A percentile compares a stretch with the other conserved stretches of the same genome.
Conservation (phyloP, 2,797 vertebrate species). For the Saxicola maurus region DNA sequence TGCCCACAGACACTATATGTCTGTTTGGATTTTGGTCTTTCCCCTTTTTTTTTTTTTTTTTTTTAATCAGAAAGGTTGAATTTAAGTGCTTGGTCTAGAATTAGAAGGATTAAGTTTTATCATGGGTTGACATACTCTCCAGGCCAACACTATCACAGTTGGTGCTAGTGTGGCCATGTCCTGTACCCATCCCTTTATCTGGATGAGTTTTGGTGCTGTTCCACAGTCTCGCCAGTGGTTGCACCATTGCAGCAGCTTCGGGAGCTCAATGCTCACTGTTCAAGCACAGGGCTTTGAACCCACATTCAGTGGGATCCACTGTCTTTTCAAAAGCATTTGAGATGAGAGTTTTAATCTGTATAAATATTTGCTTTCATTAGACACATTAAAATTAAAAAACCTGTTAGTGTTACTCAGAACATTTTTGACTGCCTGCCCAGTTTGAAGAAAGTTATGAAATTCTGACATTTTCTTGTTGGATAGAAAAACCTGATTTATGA, state of each 20-base stretch:
- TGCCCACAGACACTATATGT: not conserved
- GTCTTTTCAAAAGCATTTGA: not conserved
- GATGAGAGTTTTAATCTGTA: not conserved
- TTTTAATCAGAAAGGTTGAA: not conserved
- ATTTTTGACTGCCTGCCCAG: not conserved
- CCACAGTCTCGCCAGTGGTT: not conserved
- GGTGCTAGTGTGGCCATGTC: rapidly evolving
- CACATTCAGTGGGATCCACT: not conserved
- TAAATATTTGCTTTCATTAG: not conserved
- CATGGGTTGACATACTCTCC: not conserved
- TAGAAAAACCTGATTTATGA: slow-evolving; percentile 6
- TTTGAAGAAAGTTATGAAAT: not conserved
- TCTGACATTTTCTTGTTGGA: slow-evolving; percentile 1
- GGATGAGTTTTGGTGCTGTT: not conserved
- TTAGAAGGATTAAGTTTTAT: not conserved
- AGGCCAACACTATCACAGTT: not conserved
- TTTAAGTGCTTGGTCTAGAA: not conserved
- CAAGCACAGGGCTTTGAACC: not conserved
- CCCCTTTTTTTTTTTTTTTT: no score
- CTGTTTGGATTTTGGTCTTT: not conserved
- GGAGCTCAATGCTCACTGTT: rapidly evolving
- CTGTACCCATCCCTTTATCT: not conserved
- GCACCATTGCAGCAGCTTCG: not conserved
- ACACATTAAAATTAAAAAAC: not conserved
- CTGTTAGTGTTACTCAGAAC: not conserved